Conservation (phyloP, 2,888 invertebrate genomes). For the Ligdia adustata region DNA sequence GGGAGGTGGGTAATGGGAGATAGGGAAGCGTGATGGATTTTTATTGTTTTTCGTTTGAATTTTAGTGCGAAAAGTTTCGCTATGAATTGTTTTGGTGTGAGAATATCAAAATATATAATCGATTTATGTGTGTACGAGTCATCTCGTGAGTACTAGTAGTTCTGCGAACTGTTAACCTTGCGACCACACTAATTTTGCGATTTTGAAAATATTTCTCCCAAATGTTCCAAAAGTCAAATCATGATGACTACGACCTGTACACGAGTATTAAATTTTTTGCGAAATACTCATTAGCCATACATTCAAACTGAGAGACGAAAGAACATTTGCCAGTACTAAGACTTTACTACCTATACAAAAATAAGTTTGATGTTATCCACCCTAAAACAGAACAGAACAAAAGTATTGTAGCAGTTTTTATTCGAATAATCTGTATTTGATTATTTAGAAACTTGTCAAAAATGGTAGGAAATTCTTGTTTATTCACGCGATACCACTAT, state of each 20-base stretch:
- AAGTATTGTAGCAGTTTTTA: background rate
- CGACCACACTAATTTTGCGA: too few species aligned
- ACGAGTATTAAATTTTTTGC: too few species aligned
- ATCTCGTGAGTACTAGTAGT: too few species aligned
- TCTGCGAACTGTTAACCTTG: too few species aligned
- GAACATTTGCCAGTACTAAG: too few species aligned
- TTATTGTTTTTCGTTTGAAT: slow-evolving; percentile 9
- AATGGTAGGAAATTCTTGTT: slow-evolving; percentile 5
- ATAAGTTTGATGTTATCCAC: background rate
- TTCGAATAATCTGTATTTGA: slow-evolving; percentile 10
- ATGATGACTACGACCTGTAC: too few species aligned
- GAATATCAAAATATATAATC: background rate
- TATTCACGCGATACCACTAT: slow-evolving; percentile 11
- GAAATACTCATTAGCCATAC: too few species aligned
- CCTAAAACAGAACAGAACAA: background rate
- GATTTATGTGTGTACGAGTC: background rate
- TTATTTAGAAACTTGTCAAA: slow-evolving; percentile 2
- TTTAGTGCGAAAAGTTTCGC: slow-evolving; percentile 3
- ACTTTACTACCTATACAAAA: too few species aligned
- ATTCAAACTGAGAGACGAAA: too few species aligned
- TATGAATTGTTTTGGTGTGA: slow-evolving; percentile 10
- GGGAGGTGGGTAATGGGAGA: slow-evolving; percentile 19
- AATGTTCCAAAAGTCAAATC: too few species aligned
- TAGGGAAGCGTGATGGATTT: slow-evolving; percentile 20
- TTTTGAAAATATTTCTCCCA: too few species aligned